Evolutionary conservation across 2,797 vertebrate species (phyloP).

Genomic region (Gymnothorax javanicus): DNA sequence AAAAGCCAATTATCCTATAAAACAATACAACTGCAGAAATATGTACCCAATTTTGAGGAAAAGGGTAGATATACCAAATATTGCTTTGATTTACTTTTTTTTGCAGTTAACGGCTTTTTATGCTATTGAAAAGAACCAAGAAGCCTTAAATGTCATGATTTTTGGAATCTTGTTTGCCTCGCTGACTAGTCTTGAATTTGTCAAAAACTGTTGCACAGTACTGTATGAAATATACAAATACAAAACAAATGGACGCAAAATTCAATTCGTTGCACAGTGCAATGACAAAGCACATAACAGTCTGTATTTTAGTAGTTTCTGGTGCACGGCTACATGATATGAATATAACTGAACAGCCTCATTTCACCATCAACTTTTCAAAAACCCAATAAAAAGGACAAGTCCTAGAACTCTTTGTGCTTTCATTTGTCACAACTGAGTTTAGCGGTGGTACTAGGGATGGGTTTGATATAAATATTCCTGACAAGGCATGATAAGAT

Average conservation of each 20-base stretch:
- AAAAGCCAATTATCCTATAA: too few species aligned
- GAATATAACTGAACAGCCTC: neutral
- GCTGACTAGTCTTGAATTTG: too few species aligned
- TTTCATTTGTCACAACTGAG: neutral
- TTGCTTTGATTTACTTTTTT: too few species aligned
- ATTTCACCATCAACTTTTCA: neutral
- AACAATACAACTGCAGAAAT: too few species aligned
- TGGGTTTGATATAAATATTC: neutral
- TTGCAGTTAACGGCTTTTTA: too few species aligned
- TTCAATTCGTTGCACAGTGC: neutral
- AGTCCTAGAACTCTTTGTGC: neutral
- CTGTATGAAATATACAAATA: neutral
- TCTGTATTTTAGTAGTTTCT: neutral
- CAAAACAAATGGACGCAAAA: neutral
- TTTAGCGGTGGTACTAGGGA: neutral
- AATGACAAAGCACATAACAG: neutral
- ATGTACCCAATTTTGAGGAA: too few species aligned
- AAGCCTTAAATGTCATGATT: too few species aligned
- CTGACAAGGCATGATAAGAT: neutral
- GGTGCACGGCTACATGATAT: neutral
- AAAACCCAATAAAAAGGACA: neutral
- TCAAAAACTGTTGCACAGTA: too few species aligned
- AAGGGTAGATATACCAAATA: too few species aligned
- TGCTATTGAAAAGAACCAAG: too few species aligned
- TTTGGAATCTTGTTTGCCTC: too few species aligned